Percentiles rank a stretch among this genome's conserved stretches.
Evolutionary conservation across 2,888 invertebrate genomes (phyloP).

Genomic region (Acronicta leporina): DNA sequence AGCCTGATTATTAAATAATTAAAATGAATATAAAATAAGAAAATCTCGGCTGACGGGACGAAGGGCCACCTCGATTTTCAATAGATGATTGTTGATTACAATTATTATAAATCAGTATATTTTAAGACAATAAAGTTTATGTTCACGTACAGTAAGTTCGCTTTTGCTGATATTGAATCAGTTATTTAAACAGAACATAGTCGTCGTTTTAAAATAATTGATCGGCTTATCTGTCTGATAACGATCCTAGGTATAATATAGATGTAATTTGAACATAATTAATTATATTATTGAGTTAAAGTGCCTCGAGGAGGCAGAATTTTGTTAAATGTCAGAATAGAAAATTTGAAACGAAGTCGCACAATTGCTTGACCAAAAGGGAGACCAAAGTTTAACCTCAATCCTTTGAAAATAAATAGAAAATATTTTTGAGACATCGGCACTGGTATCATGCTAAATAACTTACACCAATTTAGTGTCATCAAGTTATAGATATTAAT

Average conservation of each 20-base stretch:
- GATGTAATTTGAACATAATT: slow-evolving; percentile 40
- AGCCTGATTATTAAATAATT: neutral
- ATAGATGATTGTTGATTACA: slow-evolving; percentile 18
- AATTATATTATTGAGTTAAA: slow-evolving; percentile 48
- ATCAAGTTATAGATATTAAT: slow-evolving; percentile 35
- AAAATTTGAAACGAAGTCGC: slow-evolving; percentile 65
- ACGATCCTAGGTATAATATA: slow-evolving; percentile 34
- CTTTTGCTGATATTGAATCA: slow-evolving; percentile 33
- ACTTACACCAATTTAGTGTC: slow-evolving; percentile 46
- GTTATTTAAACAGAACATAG: slow-evolving; percentile 17
- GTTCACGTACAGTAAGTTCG: slow-evolving; percentile 33
- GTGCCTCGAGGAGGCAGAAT: slow-evolving; percentile 53
- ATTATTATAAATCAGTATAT: slow-evolving; percentile 42
- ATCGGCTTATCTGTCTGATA: slow-evolving; percentile 47
- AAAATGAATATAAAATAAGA: slow-evolving; percentile 4
- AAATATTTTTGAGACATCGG: slow-evolving; percentile 69
- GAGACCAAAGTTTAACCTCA: slow-evolving; percentile 74
- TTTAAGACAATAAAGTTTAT: slow-evolving; percentile 53
- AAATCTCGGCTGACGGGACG: slow-evolving; percentile 35
- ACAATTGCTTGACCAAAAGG: slow-evolving; percentile 77
- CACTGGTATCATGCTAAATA: slow-evolving; percentile 53
- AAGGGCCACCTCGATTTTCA: slow-evolving; percentile 58
- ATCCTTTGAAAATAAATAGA: slow-evolving; percentile 57
- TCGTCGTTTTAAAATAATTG: slow-evolving; percentile 18
- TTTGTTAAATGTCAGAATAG: slow-evolving; percentile 51